A percentile compares a stretch with the other conserved stretches of the same genome.
phyloP scores from a whole-genome alignment of 2,113 vertebrate species.

The Dromas ardeola region DNA sequence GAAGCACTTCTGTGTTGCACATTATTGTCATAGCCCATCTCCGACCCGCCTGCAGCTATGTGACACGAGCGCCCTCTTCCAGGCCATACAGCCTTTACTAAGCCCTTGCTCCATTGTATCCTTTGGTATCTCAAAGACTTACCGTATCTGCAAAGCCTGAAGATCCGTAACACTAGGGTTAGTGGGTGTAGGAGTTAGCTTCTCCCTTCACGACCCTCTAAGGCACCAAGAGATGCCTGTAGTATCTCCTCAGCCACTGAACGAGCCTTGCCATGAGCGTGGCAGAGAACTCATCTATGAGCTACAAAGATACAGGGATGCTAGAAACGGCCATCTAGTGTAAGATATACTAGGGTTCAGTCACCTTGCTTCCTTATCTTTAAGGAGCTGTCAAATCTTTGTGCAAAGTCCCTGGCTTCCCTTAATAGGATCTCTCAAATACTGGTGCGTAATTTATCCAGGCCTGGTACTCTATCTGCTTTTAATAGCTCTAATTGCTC shows the following conservation, averaged over 20 bases:
- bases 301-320: not conserved
- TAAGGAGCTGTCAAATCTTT: not conserved
- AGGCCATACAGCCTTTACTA: not conserved
- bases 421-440: not conserved
- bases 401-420: not conserved
- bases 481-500: constrained; percentile 25
- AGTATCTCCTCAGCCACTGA: not conserved
- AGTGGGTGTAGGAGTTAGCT: not conserved
- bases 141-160: not conserved
- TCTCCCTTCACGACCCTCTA: not conserved
- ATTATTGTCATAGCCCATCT: not conserved
- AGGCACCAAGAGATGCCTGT: not conserved
- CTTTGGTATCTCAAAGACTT: not conserved
- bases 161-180: not conserved
- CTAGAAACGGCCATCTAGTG: not conserved
- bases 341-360: not conserved
- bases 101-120: not conserved
- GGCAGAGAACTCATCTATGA: not conserved
- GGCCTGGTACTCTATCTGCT: not conserved
- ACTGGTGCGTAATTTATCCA: not conserved
- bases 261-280: fast-evolving
- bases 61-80: not conserved
- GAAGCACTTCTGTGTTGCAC: not conserved
- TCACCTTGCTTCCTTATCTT: not conserved
- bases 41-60: not conserved